Evolutionary conservation across 2,797 vertebrate species (phyloP).

Genomic region (Propithecus perrieri): DNA sequence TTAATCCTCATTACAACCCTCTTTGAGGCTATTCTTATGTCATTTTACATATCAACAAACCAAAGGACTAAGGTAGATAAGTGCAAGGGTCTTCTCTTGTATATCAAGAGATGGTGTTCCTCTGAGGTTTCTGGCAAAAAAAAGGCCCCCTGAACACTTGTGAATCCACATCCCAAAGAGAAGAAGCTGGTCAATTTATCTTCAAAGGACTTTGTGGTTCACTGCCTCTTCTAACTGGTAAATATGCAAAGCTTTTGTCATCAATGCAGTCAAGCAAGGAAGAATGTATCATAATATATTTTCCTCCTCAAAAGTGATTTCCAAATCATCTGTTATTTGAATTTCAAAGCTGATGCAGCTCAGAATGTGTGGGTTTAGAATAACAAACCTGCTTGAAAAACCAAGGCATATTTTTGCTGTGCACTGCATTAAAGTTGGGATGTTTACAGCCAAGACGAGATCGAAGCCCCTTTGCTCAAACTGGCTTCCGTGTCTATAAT

Average conservation of each 20-base stretch:
- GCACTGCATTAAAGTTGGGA: neutral
- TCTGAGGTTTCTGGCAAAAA: constrained; percentile 2
- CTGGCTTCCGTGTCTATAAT: neutral
- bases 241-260: constrained; percentile 49
- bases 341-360: constrained; percentile 63
- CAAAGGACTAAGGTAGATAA: constrained; percentile 34
- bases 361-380: neutral
- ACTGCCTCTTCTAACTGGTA: neutral
- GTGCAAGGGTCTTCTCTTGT: neutral
- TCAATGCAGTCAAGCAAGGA: neutral
- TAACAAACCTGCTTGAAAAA: neutral
- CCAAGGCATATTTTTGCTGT: neutral
- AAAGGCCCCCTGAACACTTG: neutral
- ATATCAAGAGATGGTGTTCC: neutral
- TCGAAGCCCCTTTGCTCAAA: neutral
- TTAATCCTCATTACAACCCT: neutral
- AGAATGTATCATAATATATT: neutral
- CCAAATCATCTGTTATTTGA: constrained; percentile 61
- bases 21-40: neutral
- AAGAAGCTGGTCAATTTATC: constrained; percentile 39
- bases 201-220: constrained; percentile 9
- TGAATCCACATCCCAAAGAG: neutral
- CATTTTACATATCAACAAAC: constrained; percentile 24
- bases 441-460: neutral
- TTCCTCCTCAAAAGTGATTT: constrained; percentile 50